Percentiles rank a stretch among this genome's conserved stretches.
Evolutionary conservation across 2,888 invertebrate species (phyloP).

Genomic region (Tanypteryx hageni): DNA sequence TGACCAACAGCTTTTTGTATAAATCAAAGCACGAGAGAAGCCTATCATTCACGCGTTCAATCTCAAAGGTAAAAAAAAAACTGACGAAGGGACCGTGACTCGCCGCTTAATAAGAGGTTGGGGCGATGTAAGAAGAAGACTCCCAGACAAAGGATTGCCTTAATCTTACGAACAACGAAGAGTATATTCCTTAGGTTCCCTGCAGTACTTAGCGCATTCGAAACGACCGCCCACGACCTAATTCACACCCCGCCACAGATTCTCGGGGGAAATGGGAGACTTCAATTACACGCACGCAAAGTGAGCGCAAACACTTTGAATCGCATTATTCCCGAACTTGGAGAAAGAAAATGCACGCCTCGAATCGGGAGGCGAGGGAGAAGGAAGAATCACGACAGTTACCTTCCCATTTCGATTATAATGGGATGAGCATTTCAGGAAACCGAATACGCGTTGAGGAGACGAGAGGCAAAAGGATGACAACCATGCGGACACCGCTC

Average conservation of each 20-base stretch:
- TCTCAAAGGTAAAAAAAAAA: too few relatives aligned
- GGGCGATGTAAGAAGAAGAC: too few relatives aligned
- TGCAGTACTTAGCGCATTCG: neutral
- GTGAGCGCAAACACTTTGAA: neutral
- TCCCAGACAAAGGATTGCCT: too few relatives aligned
- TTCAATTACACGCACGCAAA: slow-evolving; percentile 1
- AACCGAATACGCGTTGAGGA: too few relatives aligned
- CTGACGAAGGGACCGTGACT: too few relatives aligned
- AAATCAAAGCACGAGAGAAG: too few relatives aligned
- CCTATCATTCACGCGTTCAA: too few relatives aligned
- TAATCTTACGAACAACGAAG: neutral
- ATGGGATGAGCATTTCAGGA: neutral
- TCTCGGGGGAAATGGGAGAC: neutral
- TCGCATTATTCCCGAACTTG: neutral
- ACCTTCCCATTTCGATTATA: neutral
- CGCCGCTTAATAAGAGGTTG: too few relatives aligned
- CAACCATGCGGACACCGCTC: too few relatives aligned
- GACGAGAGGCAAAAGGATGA: too few relatives aligned
- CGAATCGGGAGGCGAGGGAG: neutral
- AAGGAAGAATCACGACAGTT: neutral
- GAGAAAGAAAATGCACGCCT: neutral
- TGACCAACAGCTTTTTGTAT: too few relatives aligned
- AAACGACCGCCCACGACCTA: neutral
- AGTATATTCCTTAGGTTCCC: neutral
- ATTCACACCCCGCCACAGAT: neutral